Conservation (phyloP, 1,140 invertebrate species). For the Penaeus vannamei region DNA sequence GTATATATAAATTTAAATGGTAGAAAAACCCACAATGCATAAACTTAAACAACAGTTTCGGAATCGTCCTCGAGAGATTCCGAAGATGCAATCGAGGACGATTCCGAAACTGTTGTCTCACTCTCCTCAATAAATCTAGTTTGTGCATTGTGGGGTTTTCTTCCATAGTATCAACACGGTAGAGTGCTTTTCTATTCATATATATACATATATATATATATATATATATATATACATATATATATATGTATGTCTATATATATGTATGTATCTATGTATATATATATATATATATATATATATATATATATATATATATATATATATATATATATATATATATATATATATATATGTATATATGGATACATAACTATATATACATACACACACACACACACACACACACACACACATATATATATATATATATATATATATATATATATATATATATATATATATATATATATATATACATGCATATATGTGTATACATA, state of each 20-base stretch:
- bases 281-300: background rate
- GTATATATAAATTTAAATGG: background rate
- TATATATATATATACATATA: background rate
- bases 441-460: background rate
- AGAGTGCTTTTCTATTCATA: slow-evolving; percentile 69
- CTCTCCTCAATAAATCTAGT: too few species aligned
- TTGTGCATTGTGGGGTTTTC: too few species aligned
- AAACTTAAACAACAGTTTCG: too few species aligned
- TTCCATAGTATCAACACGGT: too few species aligned
- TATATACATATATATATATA: background rate
- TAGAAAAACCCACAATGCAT: too few species aligned
- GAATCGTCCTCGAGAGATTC: too few species aligned
- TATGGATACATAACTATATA: background rate
- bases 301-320: background rate
- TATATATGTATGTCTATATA: too few species aligned
- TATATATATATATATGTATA: background rate
- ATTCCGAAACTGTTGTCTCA: too few species aligned
- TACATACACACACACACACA: background rate
- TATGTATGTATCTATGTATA: background rate
- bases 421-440: background rate
- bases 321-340: background rate
- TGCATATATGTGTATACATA: background rate
- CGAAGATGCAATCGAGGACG: too few species aligned
- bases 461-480: background rate
- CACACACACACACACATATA: background rate